Evolutionary conservation across 2,888 invertebrate species (phyloP), one percentile per base, ranked within the genome.

Genomic region (Alloscopus bannaensis): DNA sequence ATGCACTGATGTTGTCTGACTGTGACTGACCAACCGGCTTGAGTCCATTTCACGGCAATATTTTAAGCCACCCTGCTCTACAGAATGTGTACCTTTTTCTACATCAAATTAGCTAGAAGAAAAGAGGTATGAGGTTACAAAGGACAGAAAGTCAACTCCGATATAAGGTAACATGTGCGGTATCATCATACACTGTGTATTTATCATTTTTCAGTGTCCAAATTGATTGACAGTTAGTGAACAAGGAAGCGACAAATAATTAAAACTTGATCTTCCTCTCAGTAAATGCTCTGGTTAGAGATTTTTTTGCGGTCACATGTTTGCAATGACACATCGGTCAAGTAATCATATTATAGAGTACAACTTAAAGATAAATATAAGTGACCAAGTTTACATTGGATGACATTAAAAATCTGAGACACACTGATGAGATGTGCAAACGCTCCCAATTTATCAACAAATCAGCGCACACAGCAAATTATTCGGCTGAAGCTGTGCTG

Each of bases 1-100:
- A 77, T 70, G 77, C 76, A 76, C 45, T 70, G 52, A 64, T 70
- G 62, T 64, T 31, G 60, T 42, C 52, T 22, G 64, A 66, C 75
- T 68, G 47, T 22, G 64, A 66, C 75, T 68, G 47, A 68, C 60
- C 66, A 57, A 59, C 31, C 68, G 18, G 71, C 60, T 71, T 36
- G 60, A 28, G 22, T 59, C 24, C 59, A 59, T 59, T 59, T 36
- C 29, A 13, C 18, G 11, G 6, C 18, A 4, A n/a, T 47, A 20
- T 52, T 52, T 20, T 52, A 8, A 22, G 3, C 52, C 52, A 52
- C 52, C 20, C 22, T 22, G 52, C 6, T 36, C 6, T 36, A 36
- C 6, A 36, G 6, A 36, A 8, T 52, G 24, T 47, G 52, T 24
- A 22, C 4, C 18, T 47, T 47, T 47, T 13, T 52, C 24, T 22